A percentile compares a stretch with the other conserved stretches of the same genome.
These are phyloP conservation scores for Philaenus spumarius DNA, from an alignment of 1,140 invertebrate species.

Conservation along the genomic window DNA sequence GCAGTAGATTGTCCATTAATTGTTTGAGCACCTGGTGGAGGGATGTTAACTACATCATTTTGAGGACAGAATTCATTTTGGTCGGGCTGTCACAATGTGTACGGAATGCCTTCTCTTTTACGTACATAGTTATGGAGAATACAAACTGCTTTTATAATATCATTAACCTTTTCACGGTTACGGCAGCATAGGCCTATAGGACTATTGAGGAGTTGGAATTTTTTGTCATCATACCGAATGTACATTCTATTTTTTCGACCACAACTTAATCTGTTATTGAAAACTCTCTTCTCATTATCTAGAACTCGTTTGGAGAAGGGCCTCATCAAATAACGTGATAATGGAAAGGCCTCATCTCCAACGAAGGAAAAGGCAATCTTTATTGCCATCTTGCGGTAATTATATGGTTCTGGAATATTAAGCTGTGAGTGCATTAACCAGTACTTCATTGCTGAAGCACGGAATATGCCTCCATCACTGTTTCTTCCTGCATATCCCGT, in stretches of 20 bases:
- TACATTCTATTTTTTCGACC: constrained; percentile 36
- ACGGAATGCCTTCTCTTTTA: constrained; percentile 24
- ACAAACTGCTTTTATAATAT: constrained; percentile 28
- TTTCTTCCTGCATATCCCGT: background rate
- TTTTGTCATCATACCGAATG: constrained; percentile 32
- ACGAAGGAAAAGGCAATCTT: constrained; percentile 23
- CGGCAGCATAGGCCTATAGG: constrained; percentile 29
- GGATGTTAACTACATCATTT: too few relatives aligned
- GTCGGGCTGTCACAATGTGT: too few relatives aligned
- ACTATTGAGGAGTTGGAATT: constrained; percentile 29
- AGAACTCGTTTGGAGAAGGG: constrained; percentile 18
- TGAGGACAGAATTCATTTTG: too few relatives aligned
- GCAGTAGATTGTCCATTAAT: too few relatives aligned
- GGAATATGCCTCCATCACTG: background rate
- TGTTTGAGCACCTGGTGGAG: too few relatives aligned
- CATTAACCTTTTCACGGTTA: constrained; percentile 10
- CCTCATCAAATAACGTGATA: constrained; percentile 7
- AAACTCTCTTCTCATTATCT: constrained; percentile 30
- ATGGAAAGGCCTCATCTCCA: constrained; percentile 32
- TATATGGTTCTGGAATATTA: too few relatives aligned
- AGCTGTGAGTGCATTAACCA: too few relatives aligned
- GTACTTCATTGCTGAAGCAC: background rate
- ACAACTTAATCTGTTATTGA: constrained; percentile 38
- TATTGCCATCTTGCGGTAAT: too few relatives aligned
- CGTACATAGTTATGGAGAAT: constrained; percentile 29